Evolutionary conservation across 2,888 invertebrate genomes (phyloP).

Genomic region (Linyphia triangularis): DNA sequence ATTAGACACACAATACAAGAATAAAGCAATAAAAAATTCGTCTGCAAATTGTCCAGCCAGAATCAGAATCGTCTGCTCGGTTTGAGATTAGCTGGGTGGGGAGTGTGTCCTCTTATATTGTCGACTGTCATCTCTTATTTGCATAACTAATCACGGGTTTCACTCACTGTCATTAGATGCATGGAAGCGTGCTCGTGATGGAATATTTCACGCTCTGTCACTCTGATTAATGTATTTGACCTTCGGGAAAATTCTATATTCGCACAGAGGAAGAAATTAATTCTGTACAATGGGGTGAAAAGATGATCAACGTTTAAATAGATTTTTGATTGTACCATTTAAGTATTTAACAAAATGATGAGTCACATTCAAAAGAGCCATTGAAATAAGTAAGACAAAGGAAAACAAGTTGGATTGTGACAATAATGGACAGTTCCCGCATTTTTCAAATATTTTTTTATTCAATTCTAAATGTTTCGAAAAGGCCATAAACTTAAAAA

Average conservation of each 20-base stretch:
- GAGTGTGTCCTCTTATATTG: not conserved
- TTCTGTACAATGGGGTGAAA: no score
- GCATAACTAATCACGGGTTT: constrained; percentile 46
- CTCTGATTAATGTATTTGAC: constrained; percentile 28
- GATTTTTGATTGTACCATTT: no score
- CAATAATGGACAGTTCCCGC: no score
- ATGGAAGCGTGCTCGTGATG: not conserved
- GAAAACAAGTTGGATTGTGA: no score
- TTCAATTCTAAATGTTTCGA: no score
- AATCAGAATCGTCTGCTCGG: not conserved
- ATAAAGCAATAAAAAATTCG: not conserved
- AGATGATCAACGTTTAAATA: no score
- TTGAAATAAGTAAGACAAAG: no score
- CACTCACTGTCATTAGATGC: constrained; percentile 14
- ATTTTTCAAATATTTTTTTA: no score
- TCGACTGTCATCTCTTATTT: constrained; percentile 5
- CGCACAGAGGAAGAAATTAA: no score
- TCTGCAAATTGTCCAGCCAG: not conserved
- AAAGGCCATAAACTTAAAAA: no score
- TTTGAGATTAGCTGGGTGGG: not conserved
- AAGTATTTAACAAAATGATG: no score
- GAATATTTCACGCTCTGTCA: constrained; percentile 26
- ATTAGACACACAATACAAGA: not conserved
- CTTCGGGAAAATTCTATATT: not conserved
- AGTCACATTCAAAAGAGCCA: no score